Evolutionary conservation across 2,797 vertebrate genomes (phyloP).

Genomic region (Cynodonichthys magdalenae): DNA sequence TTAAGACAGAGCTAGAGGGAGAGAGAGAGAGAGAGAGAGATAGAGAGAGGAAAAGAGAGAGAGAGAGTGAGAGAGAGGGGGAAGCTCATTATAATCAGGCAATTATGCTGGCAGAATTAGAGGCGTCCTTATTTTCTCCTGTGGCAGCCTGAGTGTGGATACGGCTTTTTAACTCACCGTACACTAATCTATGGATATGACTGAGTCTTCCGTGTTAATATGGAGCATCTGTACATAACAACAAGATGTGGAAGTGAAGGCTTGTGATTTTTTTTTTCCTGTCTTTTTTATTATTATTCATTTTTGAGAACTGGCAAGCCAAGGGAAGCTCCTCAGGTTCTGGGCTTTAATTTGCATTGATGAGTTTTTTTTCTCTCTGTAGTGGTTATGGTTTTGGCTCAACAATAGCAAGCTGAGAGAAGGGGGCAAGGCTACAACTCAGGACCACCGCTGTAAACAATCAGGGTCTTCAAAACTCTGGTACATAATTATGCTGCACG

Average conservation of each 20-base stretch:
- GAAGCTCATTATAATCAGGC: conserved; percentile 81
- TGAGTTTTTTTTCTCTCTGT: conserved; percentile 76
- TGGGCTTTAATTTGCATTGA: conserved; percentile 90
- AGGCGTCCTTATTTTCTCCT: conserved; percentile 78
- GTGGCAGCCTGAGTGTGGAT: conserved; percentile 69
- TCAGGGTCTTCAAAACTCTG: conserved; percentile 54
- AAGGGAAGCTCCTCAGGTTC: conserved; percentile 76
- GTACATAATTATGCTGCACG: conserved; percentile 67
- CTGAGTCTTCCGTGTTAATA: conserved; percentile 68
- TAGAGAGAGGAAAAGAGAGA: conserved; percentile 52
- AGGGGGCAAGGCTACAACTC: conserved; percentile 58
- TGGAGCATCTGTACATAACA: conserved; percentile 76
- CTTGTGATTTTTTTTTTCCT: conserved; percentile 62
- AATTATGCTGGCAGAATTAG: conserved; percentile 83
- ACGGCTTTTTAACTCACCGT: conserved; percentile 68
- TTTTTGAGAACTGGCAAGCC: conserved; percentile 68
- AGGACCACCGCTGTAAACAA: conserved; percentile 57
- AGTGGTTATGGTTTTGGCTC: conserved; percentile 62
- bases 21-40: conserved; percentile 38
- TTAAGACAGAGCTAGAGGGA: conserved; percentile 70
- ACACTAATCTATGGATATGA: conserved; percentile 74
- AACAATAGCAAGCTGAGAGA: conserved; percentile 54
- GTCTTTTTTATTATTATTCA: not conserved
- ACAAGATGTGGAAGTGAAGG: conserved; percentile 82
- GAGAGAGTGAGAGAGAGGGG: conserved; percentile 52